Evolutionary conservation across 2,113 vertebrate genomes (phyloP), one percentile per base, ranked within the genome.

Genomic region (Heloderma charlesbogerti): DNA sequence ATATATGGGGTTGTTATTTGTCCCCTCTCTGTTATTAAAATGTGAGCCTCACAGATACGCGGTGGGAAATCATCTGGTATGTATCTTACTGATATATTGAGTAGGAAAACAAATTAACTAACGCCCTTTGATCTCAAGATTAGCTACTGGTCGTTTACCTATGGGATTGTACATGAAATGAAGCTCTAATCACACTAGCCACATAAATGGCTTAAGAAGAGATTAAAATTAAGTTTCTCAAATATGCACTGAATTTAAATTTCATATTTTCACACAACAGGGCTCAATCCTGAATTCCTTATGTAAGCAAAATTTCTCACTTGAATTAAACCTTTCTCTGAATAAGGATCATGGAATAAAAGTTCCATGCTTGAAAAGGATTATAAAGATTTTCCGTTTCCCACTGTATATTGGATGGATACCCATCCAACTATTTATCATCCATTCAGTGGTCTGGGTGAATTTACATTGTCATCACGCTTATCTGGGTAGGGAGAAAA

Each of bases 231-330:
- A 89, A 57, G 72, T 0, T 13, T 83, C 81, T 89, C 91, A 91
- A 92, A 89, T 66, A 90, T 86, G 88, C 31, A n/a, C 69, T 87
- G 66, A 79, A 89, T 66, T 89, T 92, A 92, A 92, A 89, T 89
- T 72, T 40, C 51, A 72, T 80, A 81, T 89, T 89, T 89, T 57
- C 66, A 72, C 83, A 89, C 54, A 86, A 40, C 3, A 92, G 43
- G 71, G 54, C 88, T 94, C 80, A 91, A 89, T 79, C 72, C 54
- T 92, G 89, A 67, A 54, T 91, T 94, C 86, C 75, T 92, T 88
- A 81, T 3, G 10, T 12, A 6, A 12, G 10, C 43, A 31, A 80
- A 45, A 18, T 57, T 51, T 90, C 34, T 86, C 86, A 45, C 1
- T 85, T 45, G 86, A 94, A 57, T 45, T 92, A 94, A 90, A 57